phyloP scores from a whole-genome alignment of 2,888 invertebrate genomes.

The Agriotes lineatus region DNA sequence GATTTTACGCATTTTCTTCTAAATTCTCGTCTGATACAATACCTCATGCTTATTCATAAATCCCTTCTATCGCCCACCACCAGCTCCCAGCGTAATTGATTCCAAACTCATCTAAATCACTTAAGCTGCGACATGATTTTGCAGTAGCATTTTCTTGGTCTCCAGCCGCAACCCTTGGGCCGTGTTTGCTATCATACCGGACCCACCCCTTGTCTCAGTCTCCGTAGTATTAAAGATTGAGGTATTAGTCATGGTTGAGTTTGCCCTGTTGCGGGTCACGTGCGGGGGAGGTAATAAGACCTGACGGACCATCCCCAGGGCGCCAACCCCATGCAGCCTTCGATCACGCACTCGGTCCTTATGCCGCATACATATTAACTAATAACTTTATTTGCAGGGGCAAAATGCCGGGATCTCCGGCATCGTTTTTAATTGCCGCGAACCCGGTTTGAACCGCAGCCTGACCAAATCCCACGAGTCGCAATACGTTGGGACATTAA shows the following conservation, averaged over 20 bases:
- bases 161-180: neutral
- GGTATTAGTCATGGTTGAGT: conserved; percentile 48
- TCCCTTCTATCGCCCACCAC: no score
- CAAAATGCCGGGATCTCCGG: neutral
- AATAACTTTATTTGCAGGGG: conserved; percentile 37
- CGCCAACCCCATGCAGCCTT: conserved; percentile 26
- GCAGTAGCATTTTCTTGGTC: neutral
- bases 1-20: no score
- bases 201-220: conserved; percentile 31
- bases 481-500: conserved; percentile 15
- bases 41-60: no score
- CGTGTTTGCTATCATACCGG: conserved; percentile 27
- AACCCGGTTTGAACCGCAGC: neutral
- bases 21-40: no score
- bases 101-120: neutral
- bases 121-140: neutral
- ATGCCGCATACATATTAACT: conserved; percentile 47
- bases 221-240: conserved; percentile 42
- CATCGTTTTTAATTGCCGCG: neutral
- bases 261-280: conserved; percentile 46
- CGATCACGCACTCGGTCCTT: conserved; percentile 33
- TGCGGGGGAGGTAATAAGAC: conserved; percentile 51
- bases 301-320: conserved; percentile 48
- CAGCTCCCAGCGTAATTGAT: no score
- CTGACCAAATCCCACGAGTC: neutral